These are phyloP conservation scores for Seladonia tumulorum DNA, from an alignment of 2,888 invertebrate species.

Conservation along the genomic window DNA sequence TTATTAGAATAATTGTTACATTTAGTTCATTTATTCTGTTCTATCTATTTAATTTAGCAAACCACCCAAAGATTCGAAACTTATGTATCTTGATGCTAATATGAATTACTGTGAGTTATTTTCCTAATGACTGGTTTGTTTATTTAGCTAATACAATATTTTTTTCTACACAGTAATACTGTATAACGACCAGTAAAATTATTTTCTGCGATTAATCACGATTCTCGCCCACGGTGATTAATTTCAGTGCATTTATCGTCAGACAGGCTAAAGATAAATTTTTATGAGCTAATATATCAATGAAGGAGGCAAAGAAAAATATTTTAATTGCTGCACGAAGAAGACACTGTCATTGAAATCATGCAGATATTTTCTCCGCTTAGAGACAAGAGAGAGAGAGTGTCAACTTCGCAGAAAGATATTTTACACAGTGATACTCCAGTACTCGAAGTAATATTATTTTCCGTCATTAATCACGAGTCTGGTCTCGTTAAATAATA, in stretches of 20 bases:
- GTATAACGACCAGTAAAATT: not conserved
- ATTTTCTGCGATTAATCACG: conserved; percentile 1
- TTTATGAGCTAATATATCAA: not conserved
- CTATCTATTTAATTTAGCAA: too few relatives aligned
- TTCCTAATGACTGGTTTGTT: not conserved
- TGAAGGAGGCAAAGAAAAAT: not conserved
- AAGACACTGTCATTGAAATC: not conserved
- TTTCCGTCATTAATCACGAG: not conserved
- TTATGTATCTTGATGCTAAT: not conserved
- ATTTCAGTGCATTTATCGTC: not conserved
- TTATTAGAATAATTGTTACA: too few relatives aligned
- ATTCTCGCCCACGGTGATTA: not conserved
- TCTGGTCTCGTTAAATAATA: conserved; percentile 1
- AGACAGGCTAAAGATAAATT: not conserved
- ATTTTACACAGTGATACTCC: not conserved
- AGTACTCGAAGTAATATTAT: not conserved
- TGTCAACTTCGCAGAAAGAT: not conserved
- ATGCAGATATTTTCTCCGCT: not conserved
- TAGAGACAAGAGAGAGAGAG: too few relatives aligned
- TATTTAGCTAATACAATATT: not conserved
- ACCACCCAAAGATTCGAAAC: too few relatives aligned
- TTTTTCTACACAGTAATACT: not conserved
- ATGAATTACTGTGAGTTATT: not conserved
- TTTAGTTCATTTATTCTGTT: too few relatives aligned
- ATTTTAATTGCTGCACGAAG: not conserved